Conservation (phyloP, 2,888 invertebrate genomes). For the Spodoptera littoralis region DNA sequence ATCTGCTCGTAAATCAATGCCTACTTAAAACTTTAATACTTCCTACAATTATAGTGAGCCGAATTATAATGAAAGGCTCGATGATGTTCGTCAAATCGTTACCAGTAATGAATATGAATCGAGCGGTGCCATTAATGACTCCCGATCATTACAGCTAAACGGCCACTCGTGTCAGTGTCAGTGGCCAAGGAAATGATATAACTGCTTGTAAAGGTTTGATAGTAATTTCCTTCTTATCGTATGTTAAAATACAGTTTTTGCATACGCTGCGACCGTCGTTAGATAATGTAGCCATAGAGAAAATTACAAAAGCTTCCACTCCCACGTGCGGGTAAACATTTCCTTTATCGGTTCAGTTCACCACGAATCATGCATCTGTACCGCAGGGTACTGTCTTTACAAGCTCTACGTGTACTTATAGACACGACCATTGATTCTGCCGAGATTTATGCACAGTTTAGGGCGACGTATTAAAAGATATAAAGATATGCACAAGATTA, state of each 20-base stretch:
- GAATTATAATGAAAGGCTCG: slow-evolving; percentile 54
- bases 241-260: slow-evolving; percentile 67
- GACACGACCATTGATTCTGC: slow-evolving; percentile 54
- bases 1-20: slow-evolving; percentile 65
- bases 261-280: slow-evolving; percentile 62
- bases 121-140: slow-evolving; percentile 43
- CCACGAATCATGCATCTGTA: slow-evolving; percentile 62
- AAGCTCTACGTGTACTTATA: slow-evolving; percentile 58
- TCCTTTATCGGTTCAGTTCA: slow-evolving; percentile 59
- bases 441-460: slow-evolving; percentile 46
- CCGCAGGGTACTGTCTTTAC: slow-evolving; percentile 60
- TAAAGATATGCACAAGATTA: slow-evolving; percentile 71
- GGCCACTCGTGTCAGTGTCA: slow-evolving; percentile 53
- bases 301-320: slow-evolving; percentile 66
- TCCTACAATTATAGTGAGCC: slow-evolving; percentile 60
- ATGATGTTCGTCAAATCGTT: slow-evolving; percentile 52
- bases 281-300: slow-evolving; percentile 73
- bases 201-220: slow-evolving; percentile 59
- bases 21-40: slow-evolving; percentile 62
- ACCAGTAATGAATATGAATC: slow-evolving; percentile 61
- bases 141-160: slow-evolving; percentile 58
- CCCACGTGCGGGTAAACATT: slow-evolving; percentile 63
- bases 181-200: slow-evolving; percentile 61
- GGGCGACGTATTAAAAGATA: slow-evolving; percentile 62
- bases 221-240: slow-evolving; percentile 63